Percentiles rank a stretch among this genome's conserved stretches.
These are phyloP conservation scores for Marcusenius ussheri DNA, from an alignment of 2,113 vertebrate genomes.

Conservation along the genomic window DNA sequence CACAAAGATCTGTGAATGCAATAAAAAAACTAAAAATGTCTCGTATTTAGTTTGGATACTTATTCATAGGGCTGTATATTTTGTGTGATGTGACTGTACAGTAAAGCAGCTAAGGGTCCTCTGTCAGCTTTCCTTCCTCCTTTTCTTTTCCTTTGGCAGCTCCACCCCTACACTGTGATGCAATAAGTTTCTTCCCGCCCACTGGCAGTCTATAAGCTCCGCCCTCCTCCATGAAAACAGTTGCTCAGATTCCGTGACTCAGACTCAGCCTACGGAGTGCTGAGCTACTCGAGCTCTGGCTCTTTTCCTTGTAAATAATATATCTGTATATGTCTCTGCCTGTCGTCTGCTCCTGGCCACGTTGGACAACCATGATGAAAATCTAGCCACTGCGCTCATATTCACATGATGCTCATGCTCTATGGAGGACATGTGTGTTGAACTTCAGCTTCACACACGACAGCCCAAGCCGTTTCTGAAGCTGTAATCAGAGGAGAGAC, in stretches of 20 bases:
- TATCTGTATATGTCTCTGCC: neutral
- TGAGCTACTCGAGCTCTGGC: neutral
- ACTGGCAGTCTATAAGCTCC: neutral
- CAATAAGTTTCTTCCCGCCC: neutral
- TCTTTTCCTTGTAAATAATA: neutral
- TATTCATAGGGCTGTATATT: neutral
- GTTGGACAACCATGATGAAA: neutral
- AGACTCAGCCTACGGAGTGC: neutral
- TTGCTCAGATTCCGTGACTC: neutral
- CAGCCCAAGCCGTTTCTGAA: neutral
- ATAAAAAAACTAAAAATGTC: too few relatives aligned
- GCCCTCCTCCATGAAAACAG: neutral
- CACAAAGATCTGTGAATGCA: too few relatives aligned
- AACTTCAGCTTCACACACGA: neutral
- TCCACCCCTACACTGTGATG: neutral
- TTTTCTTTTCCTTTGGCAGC: neutral
- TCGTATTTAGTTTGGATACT: too few relatives aligned
- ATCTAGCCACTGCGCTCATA: neutral
- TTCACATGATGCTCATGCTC: neutral
- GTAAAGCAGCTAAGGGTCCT: neutral
- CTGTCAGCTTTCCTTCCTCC: neutral
- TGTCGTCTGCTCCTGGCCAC: neutral
- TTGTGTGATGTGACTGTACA: neutral
- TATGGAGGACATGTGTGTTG: neutral
- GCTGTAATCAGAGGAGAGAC: neutral